Percentiles rank a stretch among this genome's conserved stretches.
phyloP scores from a whole-genome alignment of 2,113 vertebrate species.

The Neotragus pygmaeus region DNA sequence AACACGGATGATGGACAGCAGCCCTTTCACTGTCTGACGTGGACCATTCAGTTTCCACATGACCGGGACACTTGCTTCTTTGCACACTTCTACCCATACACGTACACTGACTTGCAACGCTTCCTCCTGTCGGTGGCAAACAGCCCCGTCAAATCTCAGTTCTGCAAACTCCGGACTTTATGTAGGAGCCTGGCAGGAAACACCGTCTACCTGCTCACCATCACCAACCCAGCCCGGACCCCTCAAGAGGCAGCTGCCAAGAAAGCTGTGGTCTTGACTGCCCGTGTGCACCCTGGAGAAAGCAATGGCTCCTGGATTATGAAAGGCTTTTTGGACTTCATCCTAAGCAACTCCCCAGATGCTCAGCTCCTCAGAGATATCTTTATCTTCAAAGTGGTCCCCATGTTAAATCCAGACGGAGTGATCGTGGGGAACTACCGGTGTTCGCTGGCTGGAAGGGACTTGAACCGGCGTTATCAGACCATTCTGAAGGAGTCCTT shows the following conservation, averaged over 20 bases:
- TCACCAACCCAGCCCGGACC: constrained; percentile 77
- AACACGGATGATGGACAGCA: constrained; percentile 50
- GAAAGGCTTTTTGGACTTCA: constrained; percentile 91
- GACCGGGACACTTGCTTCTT: constrained; percentile 91
- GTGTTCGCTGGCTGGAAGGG: constrained; percentile 89
- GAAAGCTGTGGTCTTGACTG: constrained; percentile 88
- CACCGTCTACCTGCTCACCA: constrained; percentile 85
- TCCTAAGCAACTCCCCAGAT: constrained; percentile 86
- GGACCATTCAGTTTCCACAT: constrained; percentile 87
- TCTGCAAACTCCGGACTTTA: constrained; percentile 85
- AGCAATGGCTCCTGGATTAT: constrained; percentile 93
- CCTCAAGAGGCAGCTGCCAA: constrained; percentile 70
- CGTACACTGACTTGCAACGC: constrained; percentile 87
- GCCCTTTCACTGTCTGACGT: constrained; percentile 85
- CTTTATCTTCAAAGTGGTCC: constrained; percentile 94
- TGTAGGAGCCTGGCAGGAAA: constrained; percentile 93
- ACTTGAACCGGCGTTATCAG: constrained; percentile 91
- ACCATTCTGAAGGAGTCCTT: constrained; percentile 82
- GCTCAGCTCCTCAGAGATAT: constrained; percentile 87
- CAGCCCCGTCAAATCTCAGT: constrained; percentile 76
- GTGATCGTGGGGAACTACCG: constrained; percentile 95
- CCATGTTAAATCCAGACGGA: constrained; percentile 95
- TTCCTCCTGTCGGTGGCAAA: constrained; percentile 82
- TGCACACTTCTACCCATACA: constrained; percentile 93
- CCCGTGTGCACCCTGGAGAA: constrained; percentile 91